Percentiles rank a stretch among this genome's conserved stretches.
These are phyloP conservation scores for Lutraria rhynchaena DNA, from an alignment of 1,140 invertebrate species.

Conservation along the genomic window DNA sequence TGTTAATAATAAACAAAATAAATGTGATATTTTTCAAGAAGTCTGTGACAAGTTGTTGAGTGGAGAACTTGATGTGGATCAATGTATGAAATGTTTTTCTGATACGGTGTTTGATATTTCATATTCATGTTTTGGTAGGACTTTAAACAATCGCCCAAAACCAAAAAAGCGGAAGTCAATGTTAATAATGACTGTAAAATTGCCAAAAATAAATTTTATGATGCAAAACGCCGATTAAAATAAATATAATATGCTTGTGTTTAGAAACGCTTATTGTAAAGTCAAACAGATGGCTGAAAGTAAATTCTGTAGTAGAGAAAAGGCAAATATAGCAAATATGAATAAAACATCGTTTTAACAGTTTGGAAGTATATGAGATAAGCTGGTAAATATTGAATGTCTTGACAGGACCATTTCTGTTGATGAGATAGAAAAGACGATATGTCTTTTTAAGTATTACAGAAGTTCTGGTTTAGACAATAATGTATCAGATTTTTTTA, in stretches of 20 bases:
- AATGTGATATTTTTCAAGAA: too few relatives aligned
- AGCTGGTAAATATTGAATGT: too few relatives aligned
- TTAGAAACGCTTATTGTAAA: conserved; percentile 18
- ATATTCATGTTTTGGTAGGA: conserved; percentile 27
- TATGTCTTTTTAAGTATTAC: conserved; percentile 12
- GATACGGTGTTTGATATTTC: too few relatives aligned
- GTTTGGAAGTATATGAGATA: conserved; percentile 36
- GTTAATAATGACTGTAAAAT: conserved; percentile 37
- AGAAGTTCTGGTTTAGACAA: conserved; percentile 23
- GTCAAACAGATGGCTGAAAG: conserved; percentile 30
- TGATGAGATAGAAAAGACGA: conserved; percentile 38
- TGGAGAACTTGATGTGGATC: too few relatives aligned
- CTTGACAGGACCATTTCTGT: too few relatives aligned
- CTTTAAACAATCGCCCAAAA: conserved; percentile 26
- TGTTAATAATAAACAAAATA: too few relatives aligned
- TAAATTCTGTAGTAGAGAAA: conserved; percentile 22
- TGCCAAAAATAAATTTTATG: conserved; percentile 29
- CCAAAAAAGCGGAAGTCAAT: conserved; percentile 32
- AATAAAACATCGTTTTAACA: conserved; percentile 18
- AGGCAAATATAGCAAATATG: conserved; percentile 24
- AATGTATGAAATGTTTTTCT: conserved; percentile 36
- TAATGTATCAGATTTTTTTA: conserved; percentile 20
- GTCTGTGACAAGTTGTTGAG: conserved; percentile 6
- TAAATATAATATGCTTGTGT: conserved; percentile 17
- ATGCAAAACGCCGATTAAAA: conserved; percentile 22